Base-by-base conservation (phyloP, 2,113 vertebrate genomes). In the Deroptyus accipitrinus region DNA sequence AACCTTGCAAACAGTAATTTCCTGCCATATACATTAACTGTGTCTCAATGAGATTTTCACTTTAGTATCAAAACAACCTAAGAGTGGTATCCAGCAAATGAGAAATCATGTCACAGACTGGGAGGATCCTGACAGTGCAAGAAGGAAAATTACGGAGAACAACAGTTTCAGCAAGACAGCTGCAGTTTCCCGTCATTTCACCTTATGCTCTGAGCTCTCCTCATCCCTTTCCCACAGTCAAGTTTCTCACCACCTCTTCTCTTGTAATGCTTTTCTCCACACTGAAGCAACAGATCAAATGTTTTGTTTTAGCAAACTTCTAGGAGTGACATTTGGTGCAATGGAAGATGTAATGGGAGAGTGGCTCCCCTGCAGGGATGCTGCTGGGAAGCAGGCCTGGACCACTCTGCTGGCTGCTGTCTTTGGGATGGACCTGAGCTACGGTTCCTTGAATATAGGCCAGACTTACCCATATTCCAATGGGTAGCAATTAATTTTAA, bases 391-490 rank as follows among this genome's bases (percentile, higher is more conserved):
- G 86, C 20, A 25, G 0, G 1, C 6, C 39, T 70, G 78, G 69
- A 70, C 31, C 59, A 39, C 0, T 0, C 30, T 6, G 1, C 25
- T 10, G 1, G 17, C 28, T 78, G 15, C 19, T 13, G 2, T 20
- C 15, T 30, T 15, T 12, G 22, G 7, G 13, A 67, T 10, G 46
- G 51, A 87, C 46, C 9, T 39, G 22, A 10, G 49, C 49, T 31
- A 25, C 23, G 4, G 1, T 2, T 57, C 19, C 81, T 77, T 9
- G 6, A 54, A 74, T 20, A 46, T 6, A 20, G 31, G 33, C 25
- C 90, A 91, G 41, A 57, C 23, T 9, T 37, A 55, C 11, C 17
- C 41, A 10, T 11, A 35, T 35, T 28, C 37, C 28, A 59, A 0
- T 5, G 25, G 25, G 27, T 31, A 83, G 33, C 10, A 61, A 55